phyloP scores from a whole-genome alignment of 1,140 invertebrate genomes.

The Archivesica marissinica region DNA sequence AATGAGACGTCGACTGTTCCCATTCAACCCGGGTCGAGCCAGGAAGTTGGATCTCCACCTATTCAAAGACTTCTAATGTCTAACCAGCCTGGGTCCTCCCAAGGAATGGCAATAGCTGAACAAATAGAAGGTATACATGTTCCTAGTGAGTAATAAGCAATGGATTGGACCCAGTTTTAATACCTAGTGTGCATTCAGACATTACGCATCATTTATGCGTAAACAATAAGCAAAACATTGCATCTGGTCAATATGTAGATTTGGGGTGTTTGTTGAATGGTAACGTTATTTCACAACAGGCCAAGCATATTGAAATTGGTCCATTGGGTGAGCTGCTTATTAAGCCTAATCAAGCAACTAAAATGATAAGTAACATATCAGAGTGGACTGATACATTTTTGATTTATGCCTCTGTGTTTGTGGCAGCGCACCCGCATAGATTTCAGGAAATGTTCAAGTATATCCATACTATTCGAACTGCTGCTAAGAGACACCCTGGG shows the following conservation, averaged over 20 bases:
- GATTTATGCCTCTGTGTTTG: background rate
- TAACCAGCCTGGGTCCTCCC: too few relatives aligned
- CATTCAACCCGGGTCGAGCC: too few relatives aligned
- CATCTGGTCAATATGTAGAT: background rate
- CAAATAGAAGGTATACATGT: too few relatives aligned
- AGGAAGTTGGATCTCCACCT: too few relatives aligned
- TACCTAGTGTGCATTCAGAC: too few relatives aligned
- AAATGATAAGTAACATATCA: background rate
- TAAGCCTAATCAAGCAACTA: background rate
- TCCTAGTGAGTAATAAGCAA: too few relatives aligned
- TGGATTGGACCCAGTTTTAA: too few relatives aligned
- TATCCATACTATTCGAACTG: slow-evolving; percentile 1
- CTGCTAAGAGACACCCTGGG: background rate
- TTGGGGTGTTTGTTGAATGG: background rate
- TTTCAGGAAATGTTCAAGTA: slow-evolving; percentile 22
- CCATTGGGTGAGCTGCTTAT: background rate
- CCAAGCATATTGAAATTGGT: background rate
- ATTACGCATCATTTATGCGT: too few relatives aligned
- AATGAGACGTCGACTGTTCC: too few relatives aligned
- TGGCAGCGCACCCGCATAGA: background rate
- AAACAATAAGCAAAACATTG: background rate
- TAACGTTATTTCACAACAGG: background rate
- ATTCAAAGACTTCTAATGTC: too few relatives aligned
- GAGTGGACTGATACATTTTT: slow-evolving; percentile 38
- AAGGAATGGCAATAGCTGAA: too few relatives aligned